These are phyloP conservation scores for Caretta caretta DNA, from an alignment of 2,113 vertebrate species.

Conservation along the genomic window DNA sequence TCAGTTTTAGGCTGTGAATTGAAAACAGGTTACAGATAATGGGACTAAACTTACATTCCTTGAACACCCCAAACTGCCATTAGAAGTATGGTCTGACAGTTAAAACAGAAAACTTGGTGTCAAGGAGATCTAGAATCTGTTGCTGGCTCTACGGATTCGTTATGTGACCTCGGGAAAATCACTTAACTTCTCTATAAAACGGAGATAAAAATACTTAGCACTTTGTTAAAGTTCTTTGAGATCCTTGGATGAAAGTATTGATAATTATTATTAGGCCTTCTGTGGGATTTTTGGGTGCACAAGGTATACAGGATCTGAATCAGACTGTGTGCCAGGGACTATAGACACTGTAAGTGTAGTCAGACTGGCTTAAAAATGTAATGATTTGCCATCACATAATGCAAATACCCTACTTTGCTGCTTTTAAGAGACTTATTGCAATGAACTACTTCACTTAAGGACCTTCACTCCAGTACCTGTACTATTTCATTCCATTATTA, in stretches of 20 bases:
- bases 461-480: not conserved
- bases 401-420: not conserved
- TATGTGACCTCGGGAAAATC: not conserved
- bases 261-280: not conserved
- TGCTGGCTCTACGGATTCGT: not conserved
- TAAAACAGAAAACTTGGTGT: not conserved
- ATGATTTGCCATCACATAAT: not conserved
- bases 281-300: not conserved
- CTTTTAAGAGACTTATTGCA: not conserved
- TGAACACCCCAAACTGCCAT: not conserved
- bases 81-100: not conserved
- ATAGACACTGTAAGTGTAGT: not conserved
- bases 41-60: constrained; percentile 14
- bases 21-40: not conserved
- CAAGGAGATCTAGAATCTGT: not conserved
- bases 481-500: not conserved
- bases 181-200: not conserved
- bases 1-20: not conserved
- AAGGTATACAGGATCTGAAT: not conserved
- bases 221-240: not conserved
- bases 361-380: not conserved
- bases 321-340: not conserved
- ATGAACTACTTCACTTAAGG: too few species aligned
- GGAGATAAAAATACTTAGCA: not conserved
- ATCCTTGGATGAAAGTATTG: not conserved